Evolutionary conservation across 1,140 invertebrate genomes (phyloP), one percentile per base, ranked within the genome.

Genomic region (Sycophaga agraensis): DNA sequence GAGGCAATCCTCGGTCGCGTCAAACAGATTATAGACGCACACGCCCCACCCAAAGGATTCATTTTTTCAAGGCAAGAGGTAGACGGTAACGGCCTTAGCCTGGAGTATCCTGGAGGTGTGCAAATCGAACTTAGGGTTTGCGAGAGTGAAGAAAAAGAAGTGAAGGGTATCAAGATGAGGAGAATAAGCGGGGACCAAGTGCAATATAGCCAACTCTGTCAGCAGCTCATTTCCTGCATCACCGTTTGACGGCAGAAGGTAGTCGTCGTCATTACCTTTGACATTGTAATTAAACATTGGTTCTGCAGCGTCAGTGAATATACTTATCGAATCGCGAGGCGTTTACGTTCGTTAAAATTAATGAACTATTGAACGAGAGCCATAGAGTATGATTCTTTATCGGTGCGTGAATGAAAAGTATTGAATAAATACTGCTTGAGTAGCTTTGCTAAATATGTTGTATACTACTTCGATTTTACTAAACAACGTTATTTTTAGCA

Each of bases 131-230:
- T 96, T 64, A 88, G 92, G 69, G 87, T 95, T 1, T 91, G 87
- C 71, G 88, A 91, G 68, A 88, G 87, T 24, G 89, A 88, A 62
- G 84, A 82, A 48, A 86, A 86, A 63, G 88, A 90, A 71, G 86
- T 88, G 43, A 94, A 93, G 67, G 91, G 93, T 7, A 84, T 97
- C 59, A 95, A 95, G 72, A 88, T 97, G 85, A 81, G 93, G 58
- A 84, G 93, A 73, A 93, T 97, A 64, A 95, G 93, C 0, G 94
- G 94, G 2, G 93, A 97, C 79, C 91, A 93, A 76, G 83, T 90
- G 61, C 91, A 94, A 73, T 96, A 96, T 74, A 91, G 90, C 63
- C 91, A 93, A 74, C 84, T 96, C 14, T 96, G 93, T 79, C 90
- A 94, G 72, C 91, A 95, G 74, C 81, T 97, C 51, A 91, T 97